Conservation (phyloP, 2,113 vertebrate genomes). For the Tragelaphus buxtoni region DNA sequence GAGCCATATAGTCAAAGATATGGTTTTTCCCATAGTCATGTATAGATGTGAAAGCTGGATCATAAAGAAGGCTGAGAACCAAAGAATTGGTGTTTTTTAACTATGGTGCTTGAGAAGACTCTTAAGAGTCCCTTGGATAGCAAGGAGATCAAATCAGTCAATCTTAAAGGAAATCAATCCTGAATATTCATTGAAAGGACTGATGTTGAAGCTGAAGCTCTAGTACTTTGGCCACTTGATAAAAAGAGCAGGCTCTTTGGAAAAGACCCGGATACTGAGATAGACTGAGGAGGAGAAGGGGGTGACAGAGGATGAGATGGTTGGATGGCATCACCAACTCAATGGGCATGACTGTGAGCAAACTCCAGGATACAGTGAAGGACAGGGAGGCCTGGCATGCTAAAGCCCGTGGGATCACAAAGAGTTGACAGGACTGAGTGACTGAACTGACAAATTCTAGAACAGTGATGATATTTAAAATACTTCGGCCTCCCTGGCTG, state of each 20-base stretch:
- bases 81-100: background rate
- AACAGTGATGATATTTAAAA: background rate
- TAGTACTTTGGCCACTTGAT: background rate
- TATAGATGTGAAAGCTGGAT: background rate
- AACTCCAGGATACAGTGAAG: background rate
- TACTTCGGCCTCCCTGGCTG: background rate
- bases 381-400: background rate
- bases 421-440: background rate
- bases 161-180: background rate
- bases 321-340: background rate
- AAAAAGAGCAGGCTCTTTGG: background rate
- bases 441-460: background rate
- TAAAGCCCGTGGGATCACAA: background rate
- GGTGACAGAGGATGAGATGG: background rate
- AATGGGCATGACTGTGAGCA: background rate
- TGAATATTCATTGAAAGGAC: background rate
- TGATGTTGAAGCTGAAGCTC: background rate
- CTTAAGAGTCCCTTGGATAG: background rate
- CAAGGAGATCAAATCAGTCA: background rate
- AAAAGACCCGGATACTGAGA: background rate
- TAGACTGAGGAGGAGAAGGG: background rate
- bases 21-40: background rate
- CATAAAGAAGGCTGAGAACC: background rate
- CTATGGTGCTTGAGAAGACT: background rate
- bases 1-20: background rate